Base-by-base conservation (phyloP, 92 coral and sea anemone species). In the Paramuricea clavata region DNA sequence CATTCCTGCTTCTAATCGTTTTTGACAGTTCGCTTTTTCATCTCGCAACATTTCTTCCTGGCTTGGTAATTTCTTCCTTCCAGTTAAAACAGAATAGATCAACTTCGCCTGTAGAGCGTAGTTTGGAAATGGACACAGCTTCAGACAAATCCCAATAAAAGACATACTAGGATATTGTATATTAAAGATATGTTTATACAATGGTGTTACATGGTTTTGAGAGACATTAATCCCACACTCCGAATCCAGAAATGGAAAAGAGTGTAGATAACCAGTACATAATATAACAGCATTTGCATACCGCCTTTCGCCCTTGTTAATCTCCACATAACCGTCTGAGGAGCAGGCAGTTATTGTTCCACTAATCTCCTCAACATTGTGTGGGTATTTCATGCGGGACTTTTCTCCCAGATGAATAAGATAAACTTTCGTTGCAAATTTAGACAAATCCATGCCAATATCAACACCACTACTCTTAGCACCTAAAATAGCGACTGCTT, bases 91-190 rank as follows among this genome's bases (percentile, higher is more conserved):
- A 0, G 96, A 85, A 31, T 61, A 81, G 32, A 89, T 82, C 47
- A 73, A 85, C 19, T 81, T 88, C 13, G 98, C 89, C 81, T 95
- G 98, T 12, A 95, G 5, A 39, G 81, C 39, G 91, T 87, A 93
- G 57, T 75, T 87, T 30, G 98, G 98, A 72, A 95, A 95, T 8
- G 96, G 96, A 49, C 95, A 91, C 23, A 93, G 70, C 19, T 76
- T 88, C 32, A 85, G 44, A n/a, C 90, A 83, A 5, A 94, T 52
- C 1, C 68, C 68, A 60, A 60, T 15, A 7, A 60, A 60, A 60
- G 68, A 60, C 68, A 60, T 60, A 60, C 68, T 60, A 60, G 68
- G 68, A 60, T 60, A 60, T 28, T 60, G 30, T 60, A 60, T 56
- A 60, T 60, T 60, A 60, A 60, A 60, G 31, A 60, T 28, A 26